Evolutionary conservation across 2,888 invertebrate species (phyloP).

Genomic region (Lycophotia porphyrea): DNA sequence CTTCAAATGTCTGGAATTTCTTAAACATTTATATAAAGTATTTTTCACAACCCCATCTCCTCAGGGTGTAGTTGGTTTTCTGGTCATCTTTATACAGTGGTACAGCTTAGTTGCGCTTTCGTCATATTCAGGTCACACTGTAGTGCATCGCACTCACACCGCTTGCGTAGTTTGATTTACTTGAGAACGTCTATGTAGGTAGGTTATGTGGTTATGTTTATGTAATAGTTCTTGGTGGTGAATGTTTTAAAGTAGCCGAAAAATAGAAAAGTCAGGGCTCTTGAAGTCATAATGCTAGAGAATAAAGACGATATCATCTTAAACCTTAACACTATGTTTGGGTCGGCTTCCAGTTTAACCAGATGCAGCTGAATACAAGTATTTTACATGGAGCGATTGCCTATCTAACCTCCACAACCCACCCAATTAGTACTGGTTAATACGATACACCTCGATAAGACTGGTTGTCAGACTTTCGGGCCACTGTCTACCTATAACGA

Average conservation of each 20-base stretch:
- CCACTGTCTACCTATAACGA: too few species aligned
- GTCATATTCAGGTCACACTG: slow-evolving; percentile 56
- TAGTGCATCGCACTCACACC: slow-evolving; percentile 28
- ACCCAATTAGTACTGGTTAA: too few species aligned
- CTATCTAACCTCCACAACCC: too few species aligned
- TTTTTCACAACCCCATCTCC: not conserved
- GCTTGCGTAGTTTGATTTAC: slow-evolving; percentile 53
- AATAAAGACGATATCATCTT: not conserved
- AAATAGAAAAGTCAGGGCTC: not conserved
- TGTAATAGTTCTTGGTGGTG: slow-evolving; percentile 22
- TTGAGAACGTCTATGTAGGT: slow-evolving; percentile 37
- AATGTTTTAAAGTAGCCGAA: not conserved
- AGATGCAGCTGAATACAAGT: too few species aligned
- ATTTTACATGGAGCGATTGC: too few species aligned
- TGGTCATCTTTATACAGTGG: not conserved
- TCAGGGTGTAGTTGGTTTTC: not conserved
- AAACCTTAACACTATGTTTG: too few species aligned
- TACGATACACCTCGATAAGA: too few species aligned
- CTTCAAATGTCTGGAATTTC: not conserved
- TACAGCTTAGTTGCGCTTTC: slow-evolving; percentile 38
- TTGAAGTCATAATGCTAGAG: not conserved
- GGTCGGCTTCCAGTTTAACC: too few species aligned
- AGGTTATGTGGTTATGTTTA: slow-evolving; percentile 10
- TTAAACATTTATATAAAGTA: not conserved
- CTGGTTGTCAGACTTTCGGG: too few species aligned